A percentile compares a stretch with the other conserved stretches of the same genome.
Evolutionary conservation across 2,797 vertebrate genomes (phyloP).

Genomic region (Clarias fuscus): DNA sequence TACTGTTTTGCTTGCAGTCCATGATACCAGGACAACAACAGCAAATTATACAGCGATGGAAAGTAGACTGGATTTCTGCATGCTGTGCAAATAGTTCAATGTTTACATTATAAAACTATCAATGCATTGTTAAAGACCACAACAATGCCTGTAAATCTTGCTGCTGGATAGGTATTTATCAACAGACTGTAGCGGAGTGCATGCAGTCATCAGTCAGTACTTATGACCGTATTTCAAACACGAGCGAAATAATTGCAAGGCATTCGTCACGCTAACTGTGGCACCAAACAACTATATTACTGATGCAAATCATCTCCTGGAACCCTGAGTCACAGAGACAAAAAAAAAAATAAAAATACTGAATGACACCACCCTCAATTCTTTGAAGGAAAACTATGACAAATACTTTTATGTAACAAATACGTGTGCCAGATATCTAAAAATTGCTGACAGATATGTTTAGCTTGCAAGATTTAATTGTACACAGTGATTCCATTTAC

Average conservation of each 20-base stretch:
- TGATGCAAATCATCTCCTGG: slow-evolving; percentile 15
- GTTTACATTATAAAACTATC: background rate
- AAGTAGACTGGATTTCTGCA: background rate
- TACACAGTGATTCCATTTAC: slow-evolving; percentile 62
- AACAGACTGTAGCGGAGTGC: background rate
- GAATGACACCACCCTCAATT: background rate
- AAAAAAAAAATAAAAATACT: slow-evolving; percentile 10
- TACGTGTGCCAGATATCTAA: slow-evolving; percentile 39
- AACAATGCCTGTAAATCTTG: slow-evolving; percentile 31
- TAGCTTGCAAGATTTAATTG: slow-evolving; percentile 58
- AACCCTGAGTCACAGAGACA: slow-evolving; percentile 31
- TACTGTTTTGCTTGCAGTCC: background rate
- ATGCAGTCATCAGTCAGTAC: slow-evolving; percentile 2
- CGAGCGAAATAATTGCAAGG: slow-evolving; percentile 3
- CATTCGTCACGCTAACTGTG: slow-evolving; percentile 23
- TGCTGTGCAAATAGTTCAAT: background rate
- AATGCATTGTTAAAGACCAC: slow-evolving; percentile 14
- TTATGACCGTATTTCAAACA: background rate
- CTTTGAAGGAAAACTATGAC: slow-evolving; percentile 10
- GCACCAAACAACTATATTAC: slow-evolving; percentile 37
- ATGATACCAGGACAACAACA: background rate
- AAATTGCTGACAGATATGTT: slow-evolving; percentile 51
- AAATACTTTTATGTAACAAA: slow-evolving; percentile 25
- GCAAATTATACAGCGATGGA: background rate
- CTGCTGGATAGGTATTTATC: background rate